Evolutionary conservation across 53 echinoderm and acorn worm species (phyloP).

Genomic region (Hippasteria phrygiana): DNA sequence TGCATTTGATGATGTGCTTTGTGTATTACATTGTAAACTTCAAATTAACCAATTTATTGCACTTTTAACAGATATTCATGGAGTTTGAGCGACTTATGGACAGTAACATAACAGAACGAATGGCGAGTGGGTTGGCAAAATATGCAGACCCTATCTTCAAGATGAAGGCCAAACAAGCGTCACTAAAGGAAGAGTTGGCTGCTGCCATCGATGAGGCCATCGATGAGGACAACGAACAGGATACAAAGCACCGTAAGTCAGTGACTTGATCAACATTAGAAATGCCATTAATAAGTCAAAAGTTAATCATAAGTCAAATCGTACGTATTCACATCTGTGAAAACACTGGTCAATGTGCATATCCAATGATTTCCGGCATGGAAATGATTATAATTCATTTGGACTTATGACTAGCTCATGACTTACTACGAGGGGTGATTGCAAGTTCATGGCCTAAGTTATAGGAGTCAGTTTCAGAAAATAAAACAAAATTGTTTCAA

Average conservation of each 20-base stretch:
- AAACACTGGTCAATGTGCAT: too few species aligned
- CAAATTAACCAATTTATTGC: not conserved
- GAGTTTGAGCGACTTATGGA: not conserved
- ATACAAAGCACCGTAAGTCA: conserved; percentile 15
- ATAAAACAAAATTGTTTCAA: too few species aligned
- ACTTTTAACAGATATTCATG: not conserved
- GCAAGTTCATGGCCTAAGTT: too few species aligned
- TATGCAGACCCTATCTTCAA: not conserved
- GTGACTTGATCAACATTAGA: not conserved
- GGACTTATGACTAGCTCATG: too few species aligned
- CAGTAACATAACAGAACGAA: not conserved
- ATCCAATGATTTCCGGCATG: too few species aligned
- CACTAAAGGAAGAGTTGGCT: not conserved
- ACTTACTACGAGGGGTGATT: too few species aligned
- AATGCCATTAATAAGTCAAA: not conserved
- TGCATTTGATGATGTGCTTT: too few species aligned
- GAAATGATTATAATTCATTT: too few species aligned
- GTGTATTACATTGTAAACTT: not conserved
- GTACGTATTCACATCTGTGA: too few species aligned
- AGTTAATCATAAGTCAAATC: too few species aligned
- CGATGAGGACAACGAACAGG: not conserved
- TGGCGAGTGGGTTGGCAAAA: not conserved
- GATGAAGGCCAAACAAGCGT: not conserved
- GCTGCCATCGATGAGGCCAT: not conserved
- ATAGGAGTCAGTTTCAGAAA: too few species aligned